Percentiles rank a stretch among this genome's conserved stretches.
Conservation (phyloP, 1,140 invertebrate genomes). For the Brachionus plicatilis region DNA sequence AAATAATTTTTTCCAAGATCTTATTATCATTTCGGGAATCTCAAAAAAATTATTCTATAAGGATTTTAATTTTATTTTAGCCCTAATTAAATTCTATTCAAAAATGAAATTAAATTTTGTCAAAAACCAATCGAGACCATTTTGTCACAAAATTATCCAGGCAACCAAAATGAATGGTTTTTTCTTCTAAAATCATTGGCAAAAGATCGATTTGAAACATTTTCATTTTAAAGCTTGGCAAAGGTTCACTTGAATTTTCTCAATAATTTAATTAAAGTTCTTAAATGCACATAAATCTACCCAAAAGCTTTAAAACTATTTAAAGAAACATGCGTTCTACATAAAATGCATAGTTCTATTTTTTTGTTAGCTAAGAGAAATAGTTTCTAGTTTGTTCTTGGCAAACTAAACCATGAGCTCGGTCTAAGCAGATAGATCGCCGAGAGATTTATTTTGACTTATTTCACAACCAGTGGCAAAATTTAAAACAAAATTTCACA, state of each 20-base stretch:
- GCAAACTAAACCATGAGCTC: not conserved
- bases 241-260: not conserved
- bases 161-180: not conserved
- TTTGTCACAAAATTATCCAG: not conserved
- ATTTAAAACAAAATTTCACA: not conserved
- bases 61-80: too few relatives aligned
- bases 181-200: not conserved
- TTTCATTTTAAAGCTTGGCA: not conserved
- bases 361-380: not conserved
- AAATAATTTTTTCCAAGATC: not conserved
- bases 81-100: too few relatives aligned
- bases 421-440: not conserved
- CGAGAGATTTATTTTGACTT: not conserved
- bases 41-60: too few relatives aligned
- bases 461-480: not conserved
- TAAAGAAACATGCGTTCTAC: slow-evolving; percentile 23
- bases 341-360: not conserved
- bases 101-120: not conserved
- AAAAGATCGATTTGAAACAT: not conserved
- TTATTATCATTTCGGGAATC: not conserved
- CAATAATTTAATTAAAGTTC: not conserved
- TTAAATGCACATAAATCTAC: slow-evolving; percentile 21
- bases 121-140: not conserved
- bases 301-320: not conserved
- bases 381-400: not conserved